Conservation (phyloP, 2,113 vertebrate genomes). For the Oceanodroma tethys region DNA sequence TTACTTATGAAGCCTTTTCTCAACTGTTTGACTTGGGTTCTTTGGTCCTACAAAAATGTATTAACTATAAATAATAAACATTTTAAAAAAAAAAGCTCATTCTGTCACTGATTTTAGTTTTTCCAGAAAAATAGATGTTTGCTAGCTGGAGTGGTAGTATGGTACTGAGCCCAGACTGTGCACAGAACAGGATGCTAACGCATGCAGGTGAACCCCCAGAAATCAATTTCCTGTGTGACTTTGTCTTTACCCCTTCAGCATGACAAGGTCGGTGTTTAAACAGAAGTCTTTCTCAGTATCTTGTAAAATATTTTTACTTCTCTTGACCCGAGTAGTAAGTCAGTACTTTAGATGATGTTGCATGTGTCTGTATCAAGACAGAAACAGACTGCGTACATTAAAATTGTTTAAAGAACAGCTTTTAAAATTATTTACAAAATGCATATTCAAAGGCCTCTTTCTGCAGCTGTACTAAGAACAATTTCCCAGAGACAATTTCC, state of each 20-base stretch:
- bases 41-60: background rate
- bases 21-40: background rate
- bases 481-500: background rate
- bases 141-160: background rate
- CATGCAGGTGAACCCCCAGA: background rate
- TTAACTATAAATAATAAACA: background rate
- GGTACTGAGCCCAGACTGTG: background rate
- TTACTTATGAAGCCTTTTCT: background rate
- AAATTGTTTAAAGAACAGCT: background rate
- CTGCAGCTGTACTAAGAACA: rapidly evolving
- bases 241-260: background rate
- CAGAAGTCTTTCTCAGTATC: background rate
- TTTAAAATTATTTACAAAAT: background rate
- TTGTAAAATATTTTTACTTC: background rate
- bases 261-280: background rate
- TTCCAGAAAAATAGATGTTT: background rate
- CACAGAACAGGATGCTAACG: background rate
- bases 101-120: background rate
- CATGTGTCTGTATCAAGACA: background rate
- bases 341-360: background rate
- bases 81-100: background rate
- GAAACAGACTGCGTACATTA: background rate
- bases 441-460: background rate
- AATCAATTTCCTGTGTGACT: background rate
- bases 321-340: background rate